Evolutionary conservation across 2,797 vertebrate genomes (phyloP).

Genomic region (Melanotaenia nigrans): DNA sequence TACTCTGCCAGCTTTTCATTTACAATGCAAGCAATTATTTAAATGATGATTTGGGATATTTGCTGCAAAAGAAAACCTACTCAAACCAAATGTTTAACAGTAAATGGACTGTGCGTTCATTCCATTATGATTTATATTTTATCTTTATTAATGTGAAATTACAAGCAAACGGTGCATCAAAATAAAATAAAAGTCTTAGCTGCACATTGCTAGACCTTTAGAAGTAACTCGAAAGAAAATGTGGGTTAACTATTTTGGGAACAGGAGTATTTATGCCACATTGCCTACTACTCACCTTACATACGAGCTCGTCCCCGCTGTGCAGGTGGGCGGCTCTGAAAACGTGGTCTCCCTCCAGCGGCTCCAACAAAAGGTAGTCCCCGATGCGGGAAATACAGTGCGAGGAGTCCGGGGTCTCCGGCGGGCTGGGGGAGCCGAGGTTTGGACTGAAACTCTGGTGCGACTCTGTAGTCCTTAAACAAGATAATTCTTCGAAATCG

Average conservation of each 20-base stretch:
- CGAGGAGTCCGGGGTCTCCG: conserved; percentile 97
- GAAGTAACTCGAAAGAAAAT: background rate
- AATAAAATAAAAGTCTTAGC: background rate
- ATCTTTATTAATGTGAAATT: background rate
- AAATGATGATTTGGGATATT: conserved; percentile 37
- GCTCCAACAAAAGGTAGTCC: conserved; percentile 99
- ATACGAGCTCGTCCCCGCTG: conserved; percentile 97
- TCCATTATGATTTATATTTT: background rate
- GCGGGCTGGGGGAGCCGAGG: conserved; percentile 97
- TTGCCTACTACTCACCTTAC: conserved; percentile 88
- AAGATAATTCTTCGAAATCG: conserved; percentile 96
- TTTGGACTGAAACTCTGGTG: conserved; percentile 98
- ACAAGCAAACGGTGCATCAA: background rate
- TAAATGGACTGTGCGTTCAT: background rate
- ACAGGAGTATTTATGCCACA: background rate
- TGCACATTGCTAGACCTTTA: background rate
- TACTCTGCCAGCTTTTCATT: conserved; percentile 71
- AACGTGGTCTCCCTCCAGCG: conserved; percentile 98
- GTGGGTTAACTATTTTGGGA: background rate
- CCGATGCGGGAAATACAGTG: conserved; percentile 99
- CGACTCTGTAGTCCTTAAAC: conserved; percentile 92
- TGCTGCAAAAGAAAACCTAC: conserved; percentile 17
- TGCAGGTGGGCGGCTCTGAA: conserved; percentile 97
- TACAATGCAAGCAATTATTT: conserved; percentile 69
- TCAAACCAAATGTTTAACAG: background rate